Evolutionary conservation across 1,140 invertebrate genomes (phyloP).

Genomic region (Procambarus clarkii): DNA sequence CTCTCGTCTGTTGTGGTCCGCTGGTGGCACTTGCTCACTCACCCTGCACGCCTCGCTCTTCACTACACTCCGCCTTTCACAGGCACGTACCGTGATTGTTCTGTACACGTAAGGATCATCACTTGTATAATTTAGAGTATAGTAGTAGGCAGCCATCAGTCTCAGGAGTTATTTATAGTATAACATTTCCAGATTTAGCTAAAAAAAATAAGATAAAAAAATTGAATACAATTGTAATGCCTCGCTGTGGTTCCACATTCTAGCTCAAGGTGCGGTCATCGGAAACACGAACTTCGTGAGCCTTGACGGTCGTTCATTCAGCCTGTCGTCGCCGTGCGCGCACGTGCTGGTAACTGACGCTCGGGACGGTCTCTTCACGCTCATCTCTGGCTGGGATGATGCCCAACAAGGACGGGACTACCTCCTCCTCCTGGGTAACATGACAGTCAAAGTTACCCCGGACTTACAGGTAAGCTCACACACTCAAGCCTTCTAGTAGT

Average conservation of each 20-base stretch:
- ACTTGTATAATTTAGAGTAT: no score
- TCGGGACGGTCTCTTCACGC: slow-evolving; percentile 11
- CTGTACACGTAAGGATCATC: not conserved
- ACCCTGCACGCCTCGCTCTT: slow-evolving; percentile 16
- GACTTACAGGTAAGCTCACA: slow-evolving; percentile 9
- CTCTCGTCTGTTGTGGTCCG: not conserved
- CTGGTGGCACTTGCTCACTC: slow-evolving; percentile 52
- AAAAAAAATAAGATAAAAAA: no score
- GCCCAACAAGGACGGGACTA: not conserved
- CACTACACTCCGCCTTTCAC: slow-evolving; percentile 27
- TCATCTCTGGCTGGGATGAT: slow-evolving; percentile 3
- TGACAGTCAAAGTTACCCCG: not conserved
- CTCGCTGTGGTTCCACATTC: not conserved
- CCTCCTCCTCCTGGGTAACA: slow-evolving; percentile 14
- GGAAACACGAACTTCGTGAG: slow-evolving; percentile 34
- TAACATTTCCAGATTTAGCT: no score
- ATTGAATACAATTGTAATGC: no score
- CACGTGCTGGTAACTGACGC: slow-evolving; percentile 37
- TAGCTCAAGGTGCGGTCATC: slow-evolving; percentile 47
- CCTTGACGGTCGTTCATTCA: slow-evolving; percentile 28
- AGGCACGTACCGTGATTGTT: not conserved
- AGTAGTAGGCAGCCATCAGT: no score
- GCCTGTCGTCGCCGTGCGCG: slow-evolving; percentile 16
- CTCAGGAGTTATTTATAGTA: no score
- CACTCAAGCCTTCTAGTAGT: no score